Evolutionary conservation across 2,797 vertebrate species (phyloP).

Genomic region (Cyprinella venusta): DNA sequence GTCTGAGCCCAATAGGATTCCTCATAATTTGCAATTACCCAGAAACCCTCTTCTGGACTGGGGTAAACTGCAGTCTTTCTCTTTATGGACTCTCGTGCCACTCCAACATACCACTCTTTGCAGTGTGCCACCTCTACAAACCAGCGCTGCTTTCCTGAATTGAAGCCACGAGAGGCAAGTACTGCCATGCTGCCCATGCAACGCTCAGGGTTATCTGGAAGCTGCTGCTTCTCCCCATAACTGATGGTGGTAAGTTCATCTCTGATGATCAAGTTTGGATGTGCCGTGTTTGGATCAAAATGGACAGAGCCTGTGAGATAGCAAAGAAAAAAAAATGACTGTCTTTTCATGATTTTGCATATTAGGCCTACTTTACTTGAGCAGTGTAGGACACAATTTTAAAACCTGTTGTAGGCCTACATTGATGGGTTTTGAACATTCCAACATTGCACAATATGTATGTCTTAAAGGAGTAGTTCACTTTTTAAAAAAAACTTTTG

Average conservation of each 20-base stretch:
- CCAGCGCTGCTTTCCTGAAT: conserved; percentile 74
- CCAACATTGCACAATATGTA: neutral
- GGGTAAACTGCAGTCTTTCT: conserved; percentile 69
- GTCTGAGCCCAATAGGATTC: conserved; percentile 71
- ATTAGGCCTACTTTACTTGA: neutral
- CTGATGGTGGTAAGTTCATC: conserved; percentile 68
- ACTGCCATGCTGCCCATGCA: conserved; percentile 68
- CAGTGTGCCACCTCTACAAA: conserved; percentile 66
- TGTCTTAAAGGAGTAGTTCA: no score
- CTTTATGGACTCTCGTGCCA: conserved; percentile 69
- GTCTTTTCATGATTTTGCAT: neutral
- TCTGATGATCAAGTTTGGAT: conserved; percentile 69
- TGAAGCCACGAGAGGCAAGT: conserved; percentile 66
- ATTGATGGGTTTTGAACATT: neutral
- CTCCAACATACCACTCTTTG: conserved; percentile 72
- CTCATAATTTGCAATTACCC: conserved; percentile 70
- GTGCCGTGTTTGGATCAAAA: conserved; percentile 75
- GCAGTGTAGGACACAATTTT: neutral
- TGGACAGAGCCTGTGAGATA: conserved; percentile 63
- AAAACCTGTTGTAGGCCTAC: neutral
- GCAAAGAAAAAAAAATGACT: neutral
- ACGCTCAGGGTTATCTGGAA: conserved; percentile 72
- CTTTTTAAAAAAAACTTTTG: no score
- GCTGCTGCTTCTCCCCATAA: conserved; percentile 59
- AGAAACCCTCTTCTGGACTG: conserved; percentile 70